Evolutionary conservation across 2,888 invertebrate species (phyloP).

Genomic region (Temnothorax rugatulus): DNA sequence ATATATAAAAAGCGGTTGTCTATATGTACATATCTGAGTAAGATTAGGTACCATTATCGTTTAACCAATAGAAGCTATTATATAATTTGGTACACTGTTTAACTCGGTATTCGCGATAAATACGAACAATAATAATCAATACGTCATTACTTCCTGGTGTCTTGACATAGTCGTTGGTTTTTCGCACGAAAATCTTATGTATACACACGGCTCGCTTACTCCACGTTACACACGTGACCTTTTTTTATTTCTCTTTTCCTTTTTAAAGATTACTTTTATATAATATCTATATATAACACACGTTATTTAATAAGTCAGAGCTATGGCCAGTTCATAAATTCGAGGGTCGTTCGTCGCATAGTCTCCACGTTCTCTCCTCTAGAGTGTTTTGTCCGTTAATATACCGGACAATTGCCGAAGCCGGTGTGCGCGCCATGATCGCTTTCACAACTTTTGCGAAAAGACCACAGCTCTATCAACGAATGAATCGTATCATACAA

Average conservation of each 20-base stretch:
- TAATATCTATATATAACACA: constrained; percentile 80
- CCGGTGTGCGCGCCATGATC: constrained; percentile 27
- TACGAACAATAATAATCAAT: constrained; percentile 76
- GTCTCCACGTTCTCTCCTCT: constrained; percentile 11
- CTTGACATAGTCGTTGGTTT: constrained; percentile 78
- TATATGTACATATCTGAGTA: constrained; percentile 84
- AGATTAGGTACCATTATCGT: constrained; percentile 82
- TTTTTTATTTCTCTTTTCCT: constrained; percentile 65
- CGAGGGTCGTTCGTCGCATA: constrained; percentile 56
- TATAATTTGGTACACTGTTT: constrained; percentile 78
- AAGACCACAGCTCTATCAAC: constrained; percentile 76
- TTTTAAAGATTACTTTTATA: constrained; percentile 75
- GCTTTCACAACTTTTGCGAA: constrained; percentile 64
- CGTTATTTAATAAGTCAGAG: constrained; percentile 79
- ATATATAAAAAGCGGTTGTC: constrained; percentile 85
- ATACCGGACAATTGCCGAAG: constrained; percentile 18
- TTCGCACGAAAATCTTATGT: constrained; percentile 74
- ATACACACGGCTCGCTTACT: constrained; percentile 72
- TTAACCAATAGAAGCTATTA: constrained; percentile 79
- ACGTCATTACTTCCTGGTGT: constrained; percentile 77
- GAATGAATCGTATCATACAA: constrained; percentile 74
- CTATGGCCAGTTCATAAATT: constrained; percentile 78
- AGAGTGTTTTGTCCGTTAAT: constrained; percentile 17
- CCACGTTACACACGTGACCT: constrained; percentile 59
- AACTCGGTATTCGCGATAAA: constrained; percentile 76